Evolutionary conservation across 2,113 vertebrate species (phyloP).

Genomic region (Gallinago undulata): DNA sequence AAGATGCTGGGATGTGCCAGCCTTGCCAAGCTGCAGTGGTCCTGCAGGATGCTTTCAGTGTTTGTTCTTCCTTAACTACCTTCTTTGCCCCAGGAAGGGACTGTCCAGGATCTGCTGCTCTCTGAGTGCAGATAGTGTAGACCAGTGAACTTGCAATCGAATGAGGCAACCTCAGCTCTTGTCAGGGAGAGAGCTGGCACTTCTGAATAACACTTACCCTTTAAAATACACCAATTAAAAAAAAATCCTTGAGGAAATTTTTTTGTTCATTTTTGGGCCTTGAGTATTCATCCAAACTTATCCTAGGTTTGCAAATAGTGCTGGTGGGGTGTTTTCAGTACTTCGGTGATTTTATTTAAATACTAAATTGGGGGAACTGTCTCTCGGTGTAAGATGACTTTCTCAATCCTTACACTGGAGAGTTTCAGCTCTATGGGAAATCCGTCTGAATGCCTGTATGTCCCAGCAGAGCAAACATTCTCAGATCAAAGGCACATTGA

Average conservation of each 20-base stretch:
- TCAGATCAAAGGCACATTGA: not conserved
- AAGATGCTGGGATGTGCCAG: not conserved
- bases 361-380: not conserved
- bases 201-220: not conserved
- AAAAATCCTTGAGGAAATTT: not conserved
- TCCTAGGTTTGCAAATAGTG: not conserved
- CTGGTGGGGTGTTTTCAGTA: not conserved
- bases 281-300: not conserved
- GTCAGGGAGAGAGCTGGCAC: not conserved
- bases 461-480: not conserved
- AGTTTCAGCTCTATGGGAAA: not conserved
- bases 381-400: fast-evolving
- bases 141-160: not conserved
- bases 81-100: not conserved
- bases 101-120: not conserved
- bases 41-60: not conserved
- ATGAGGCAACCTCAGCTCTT: not conserved
- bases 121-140: not conserved
- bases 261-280: not conserved
- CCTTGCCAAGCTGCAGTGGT: not conserved
- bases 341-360: not conserved
- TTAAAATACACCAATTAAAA: not conserved
- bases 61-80: not conserved
- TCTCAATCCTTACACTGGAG: not conserved
- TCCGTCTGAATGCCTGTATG: not conserved